Evolutionary conservation across 2,797 vertebrate species (phyloP).

Genomic region (Lateolabrax maculatus): DNA sequence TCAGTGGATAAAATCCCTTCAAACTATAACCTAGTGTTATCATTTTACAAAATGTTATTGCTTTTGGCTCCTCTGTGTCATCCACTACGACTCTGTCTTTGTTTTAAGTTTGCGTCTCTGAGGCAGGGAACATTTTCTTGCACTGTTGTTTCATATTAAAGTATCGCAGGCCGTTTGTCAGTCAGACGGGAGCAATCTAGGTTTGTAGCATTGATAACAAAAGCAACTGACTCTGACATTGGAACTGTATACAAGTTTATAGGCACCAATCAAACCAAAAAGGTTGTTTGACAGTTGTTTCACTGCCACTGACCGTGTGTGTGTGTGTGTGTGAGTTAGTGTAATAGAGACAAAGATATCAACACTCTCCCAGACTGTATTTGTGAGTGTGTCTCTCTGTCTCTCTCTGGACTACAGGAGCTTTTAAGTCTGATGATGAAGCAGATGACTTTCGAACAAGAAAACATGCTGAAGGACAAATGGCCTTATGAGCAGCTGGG

Average conservation of each 20-base stretch:
- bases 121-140: slow-evolving; percentile 27
- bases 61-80: slow-evolving; percentile 15
- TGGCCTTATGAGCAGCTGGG: slow-evolving; percentile 43
- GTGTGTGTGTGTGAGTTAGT: neutral
- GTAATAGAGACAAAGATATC: neutral
- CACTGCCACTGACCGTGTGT: too few species aligned
- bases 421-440: slow-evolving; percentile 48
- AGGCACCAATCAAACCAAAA: slow-evolving; percentile 30
- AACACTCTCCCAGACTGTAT: neutral
- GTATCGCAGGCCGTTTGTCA: slow-evolving; percentile 21
- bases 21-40: slow-evolving; percentile 21
- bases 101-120: slow-evolving; percentile 47
- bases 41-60: slow-evolving; percentile 19
- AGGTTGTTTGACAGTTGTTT: slow-evolving; percentile 23
- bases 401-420: slow-evolving; percentile 14
- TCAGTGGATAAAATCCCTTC: slow-evolving; percentile 14
- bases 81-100: slow-evolving; percentile 22
- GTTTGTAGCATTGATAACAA: slow-evolving; percentile 30
- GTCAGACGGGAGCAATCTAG: slow-evolving; percentile 26
- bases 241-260: slow-evolving; percentile 25
- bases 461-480: slow-evolving; percentile 45
- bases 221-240: slow-evolving; percentile 31
- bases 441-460: slow-evolving; percentile 38
- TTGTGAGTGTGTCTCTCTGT: neutral
- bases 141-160: slow-evolving; percentile 46